Percentiles rank a stretch among this genome's conserved stretches.
These are phyloP conservation scores for Syrphus vitripennis DNA, from an alignment of 2,888 invertebrate species.

Conservation along the genomic window DNA sequence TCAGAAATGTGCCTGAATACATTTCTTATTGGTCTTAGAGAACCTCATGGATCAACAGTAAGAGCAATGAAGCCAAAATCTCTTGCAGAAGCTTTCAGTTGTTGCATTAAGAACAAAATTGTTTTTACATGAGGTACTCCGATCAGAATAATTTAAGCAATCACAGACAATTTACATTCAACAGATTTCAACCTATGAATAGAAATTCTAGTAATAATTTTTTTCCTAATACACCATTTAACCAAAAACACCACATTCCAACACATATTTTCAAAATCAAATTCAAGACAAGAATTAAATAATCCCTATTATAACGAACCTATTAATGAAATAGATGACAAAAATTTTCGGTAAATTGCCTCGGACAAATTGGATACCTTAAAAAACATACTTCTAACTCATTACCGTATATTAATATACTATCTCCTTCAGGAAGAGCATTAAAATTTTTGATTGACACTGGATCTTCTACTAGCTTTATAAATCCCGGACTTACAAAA, in stretches of 20 bases:
- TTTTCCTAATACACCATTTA: too few species aligned
- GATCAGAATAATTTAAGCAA: neutral
- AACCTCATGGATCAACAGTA: too few species aligned
- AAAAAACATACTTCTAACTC: neutral
- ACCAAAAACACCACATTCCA: neutral
- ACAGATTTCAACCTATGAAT: too few species aligned
- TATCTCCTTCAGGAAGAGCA: neutral
- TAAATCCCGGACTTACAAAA: conserved; percentile 28
- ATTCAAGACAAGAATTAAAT: neutral
- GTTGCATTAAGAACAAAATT: neutral
- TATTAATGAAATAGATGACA: too few species aligned
- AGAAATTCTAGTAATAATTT: too few species aligned
- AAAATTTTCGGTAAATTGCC: neutral
- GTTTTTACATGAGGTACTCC: neutral
- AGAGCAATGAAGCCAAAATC: neutral
- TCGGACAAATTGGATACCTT: conserved; percentile 19
- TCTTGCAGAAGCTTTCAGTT: too few species aligned
- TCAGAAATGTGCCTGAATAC: too few species aligned
- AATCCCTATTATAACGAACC: neutral
- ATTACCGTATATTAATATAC: conserved; percentile 22
- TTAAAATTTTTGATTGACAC: conserved; percentile 24
- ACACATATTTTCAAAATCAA: neutral
- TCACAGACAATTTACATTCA: too few species aligned
- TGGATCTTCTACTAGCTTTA: conserved; percentile 22
- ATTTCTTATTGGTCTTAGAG: too few species aligned